Conservation (phyloP, 2,113 vertebrate species). For the Alosa alosa region DNA sequence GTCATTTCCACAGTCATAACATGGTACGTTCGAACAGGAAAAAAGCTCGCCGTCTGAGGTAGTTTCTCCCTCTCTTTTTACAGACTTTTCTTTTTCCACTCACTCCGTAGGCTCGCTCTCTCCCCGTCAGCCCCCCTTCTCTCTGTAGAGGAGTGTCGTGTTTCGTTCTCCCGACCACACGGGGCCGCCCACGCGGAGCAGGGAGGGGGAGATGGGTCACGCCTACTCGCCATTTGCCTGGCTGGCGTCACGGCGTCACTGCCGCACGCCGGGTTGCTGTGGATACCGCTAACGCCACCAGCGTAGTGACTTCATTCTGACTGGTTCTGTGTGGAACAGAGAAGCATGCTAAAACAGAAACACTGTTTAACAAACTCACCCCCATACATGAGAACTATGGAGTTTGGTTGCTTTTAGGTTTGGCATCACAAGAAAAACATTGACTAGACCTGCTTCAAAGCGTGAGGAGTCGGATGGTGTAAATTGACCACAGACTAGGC, state of each 20-base stretch:
- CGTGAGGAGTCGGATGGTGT: too few species aligned
- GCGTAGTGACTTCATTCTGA: conserved; percentile 39
- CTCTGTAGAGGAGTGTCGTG: conserved; percentile 70
- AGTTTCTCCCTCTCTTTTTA: conserved; percentile 51
- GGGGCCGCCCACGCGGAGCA: conserved; percentile 76
- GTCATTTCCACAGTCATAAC: conserved; percentile 47
- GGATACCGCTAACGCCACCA: conserved; percentile 60
- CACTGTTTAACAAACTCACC: neutral
- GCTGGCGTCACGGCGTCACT: conserved; percentile 59
- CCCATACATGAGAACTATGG: neutral
- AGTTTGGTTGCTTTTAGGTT: neutral
- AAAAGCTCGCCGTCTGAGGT: conserved; percentile 22
- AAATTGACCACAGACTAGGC: too few species aligned
- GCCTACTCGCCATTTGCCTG: conserved; percentile 61
- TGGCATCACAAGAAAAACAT: neutral
- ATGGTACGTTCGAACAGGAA: conserved; percentile 32
- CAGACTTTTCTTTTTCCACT: conserved; percentile 72
- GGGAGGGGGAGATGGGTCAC: conserved; percentile 62
- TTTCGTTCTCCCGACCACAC: conserved; percentile 75
- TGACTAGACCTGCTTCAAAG: conserved; percentile 5
- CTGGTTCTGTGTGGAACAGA: neutral
- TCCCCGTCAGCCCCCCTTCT: conserved; percentile 42
- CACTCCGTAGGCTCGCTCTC: conserved; percentile 50
- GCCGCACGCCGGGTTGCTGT: conserved; percentile 63
- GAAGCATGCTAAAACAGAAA: neutral